These are phyloP conservation scores for Agapornis canus DNA, from an alignment of 2,797 vertebrate species.

Conservation along the genomic window DNA sequence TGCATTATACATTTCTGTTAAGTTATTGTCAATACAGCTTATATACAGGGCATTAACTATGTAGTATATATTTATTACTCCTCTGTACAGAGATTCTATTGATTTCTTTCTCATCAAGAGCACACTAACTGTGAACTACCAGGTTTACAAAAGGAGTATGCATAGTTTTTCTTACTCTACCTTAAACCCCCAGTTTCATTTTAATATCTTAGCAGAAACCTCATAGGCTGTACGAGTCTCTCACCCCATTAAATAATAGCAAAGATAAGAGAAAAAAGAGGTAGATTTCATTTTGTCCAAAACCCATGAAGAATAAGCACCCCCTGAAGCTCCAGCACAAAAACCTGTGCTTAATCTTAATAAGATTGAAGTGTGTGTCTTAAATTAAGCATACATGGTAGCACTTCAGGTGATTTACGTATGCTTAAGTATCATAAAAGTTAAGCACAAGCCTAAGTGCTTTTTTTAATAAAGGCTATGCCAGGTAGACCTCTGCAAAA, in stretches of 20 bases:
- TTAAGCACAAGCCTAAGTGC: neutral
- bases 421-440: neutral
- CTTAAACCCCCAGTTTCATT: neutral
- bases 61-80: conserved; percentile 27
- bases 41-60: conserved; percentile 25
- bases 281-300: neutral
- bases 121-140: neutral
- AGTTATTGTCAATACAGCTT: conserved; percentile 32
- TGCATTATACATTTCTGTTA: conserved; percentile 7
- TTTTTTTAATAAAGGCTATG: conserved; percentile 6
- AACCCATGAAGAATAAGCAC: neutral
- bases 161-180: neutral
- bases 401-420: neutral
- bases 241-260: neutral
- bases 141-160: neutral
- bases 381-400: neutral
- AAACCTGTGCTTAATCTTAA: neutral
- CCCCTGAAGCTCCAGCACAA: neutral
- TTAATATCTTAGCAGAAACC: neutral
- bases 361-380: neutral
- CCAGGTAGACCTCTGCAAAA: neutral
- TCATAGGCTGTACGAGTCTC: neutral
- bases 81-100: neutral
- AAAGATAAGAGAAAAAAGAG: neutral
- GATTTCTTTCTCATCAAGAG: conserved; percentile 1